Evolutionary conservation across 2,113 vertebrate species (phyloP).

Genomic region (pig (Sus scrofa)): DNA sequence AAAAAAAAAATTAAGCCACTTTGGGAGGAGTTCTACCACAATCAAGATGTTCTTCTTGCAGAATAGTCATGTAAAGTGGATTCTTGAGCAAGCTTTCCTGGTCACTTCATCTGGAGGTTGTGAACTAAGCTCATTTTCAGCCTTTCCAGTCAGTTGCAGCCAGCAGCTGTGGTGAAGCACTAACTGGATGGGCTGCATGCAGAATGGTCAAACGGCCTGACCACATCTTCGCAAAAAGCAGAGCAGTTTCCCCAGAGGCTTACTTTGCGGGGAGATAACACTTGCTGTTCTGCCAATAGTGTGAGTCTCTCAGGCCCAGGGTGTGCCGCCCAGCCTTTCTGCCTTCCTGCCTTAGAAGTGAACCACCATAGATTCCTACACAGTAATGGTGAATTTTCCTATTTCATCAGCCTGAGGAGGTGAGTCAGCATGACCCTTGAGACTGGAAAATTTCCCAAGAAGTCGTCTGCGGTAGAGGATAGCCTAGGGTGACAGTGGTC

Average conservation of each 20-base stretch:
- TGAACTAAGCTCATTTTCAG: not conserved
- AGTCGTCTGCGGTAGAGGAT: not conserved
- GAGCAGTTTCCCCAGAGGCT: not conserved
- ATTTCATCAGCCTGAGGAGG: conserved; percentile 2
- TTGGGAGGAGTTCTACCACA: not conserved
- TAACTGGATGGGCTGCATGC: accelerated
- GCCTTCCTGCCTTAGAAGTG: not conserved
- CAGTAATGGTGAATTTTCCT: conserved; percentile 44
- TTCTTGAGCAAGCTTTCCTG: not conserved
- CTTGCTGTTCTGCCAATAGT: not conserved
- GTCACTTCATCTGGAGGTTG: not conserved
- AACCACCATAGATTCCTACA: not conserved
- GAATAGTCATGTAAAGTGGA: not conserved
- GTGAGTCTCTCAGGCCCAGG: not conserved
- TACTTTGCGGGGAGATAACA: not conserved
- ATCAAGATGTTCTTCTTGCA: not conserved
- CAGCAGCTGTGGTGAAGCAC: not conserved
- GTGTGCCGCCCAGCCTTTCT: not conserved
- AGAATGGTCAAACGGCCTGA: not conserved
- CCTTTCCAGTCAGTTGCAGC: not conserved
- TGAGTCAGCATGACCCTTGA: not conserved
- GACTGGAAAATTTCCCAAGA: conserved; percentile 44
- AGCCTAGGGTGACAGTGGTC: not conserved
- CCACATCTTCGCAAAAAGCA: not conserved
- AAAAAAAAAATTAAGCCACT: not conserved